Evolutionary conservation across 2,888 invertebrate genomes (phyloP), one percentile per base, ranked within the genome.

Genomic region (Bombylius major): DNA sequence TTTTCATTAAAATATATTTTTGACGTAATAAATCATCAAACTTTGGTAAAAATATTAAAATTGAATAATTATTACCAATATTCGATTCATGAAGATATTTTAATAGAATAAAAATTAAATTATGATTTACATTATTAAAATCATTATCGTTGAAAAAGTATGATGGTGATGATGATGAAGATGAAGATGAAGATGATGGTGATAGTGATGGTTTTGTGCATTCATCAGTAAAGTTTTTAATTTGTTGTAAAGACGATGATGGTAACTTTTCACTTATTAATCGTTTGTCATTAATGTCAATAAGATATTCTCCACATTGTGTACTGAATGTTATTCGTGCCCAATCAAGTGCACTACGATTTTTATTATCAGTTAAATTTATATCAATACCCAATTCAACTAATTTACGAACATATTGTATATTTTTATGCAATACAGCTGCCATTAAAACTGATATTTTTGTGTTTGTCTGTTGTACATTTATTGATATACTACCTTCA

Each of bases 41-140:
- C 0, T 93, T 91, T 0, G 96, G 90, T 14, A 96, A 76, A 73
- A 96, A 95, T 0, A 95, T 77, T 13, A 96, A 76, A 56, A 95
- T 83, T 48, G 89, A 84, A 31, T 90, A 89, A 54, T 78, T 75
- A 1, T 77, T 72, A 71, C 81, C 73, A 66, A 23, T 46, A 31
- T 42, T 42, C 5, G 39, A 78, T 31, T 47, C n/a, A 36, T 82
- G 81, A 44, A 83, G 76, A 58, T 80, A 75, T 56, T 76, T 69
- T 47, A 82, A 69, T 4, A 83, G 66, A 1, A 74, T 67, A 13
- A 84, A 70, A 62, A 89, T 78, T 0, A 91, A 75, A 53, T 85
- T 81, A 60, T 82, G 81, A 70, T 91, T 87, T 7, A 87, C 80
- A 55, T 80, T 75, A 8, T 48, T 12, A 23, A 31, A 23, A 23